Evolutionary conservation across 2,113 vertebrate genomes (phyloP).

Genomic region (Myanophis thanlyinensis): DNA sequence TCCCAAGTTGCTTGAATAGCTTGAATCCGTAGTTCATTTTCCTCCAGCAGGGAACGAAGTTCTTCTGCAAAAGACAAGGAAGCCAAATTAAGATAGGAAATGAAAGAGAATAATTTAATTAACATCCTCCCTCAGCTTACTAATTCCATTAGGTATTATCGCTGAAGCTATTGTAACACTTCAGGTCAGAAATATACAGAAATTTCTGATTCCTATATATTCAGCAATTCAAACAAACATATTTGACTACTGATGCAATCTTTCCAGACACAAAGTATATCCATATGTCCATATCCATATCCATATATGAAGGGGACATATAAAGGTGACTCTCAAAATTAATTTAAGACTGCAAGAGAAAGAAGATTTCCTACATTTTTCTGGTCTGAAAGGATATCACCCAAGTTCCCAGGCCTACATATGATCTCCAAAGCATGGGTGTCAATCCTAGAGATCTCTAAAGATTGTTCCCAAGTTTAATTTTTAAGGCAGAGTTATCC

Average conservation of each 20-base stretch:
- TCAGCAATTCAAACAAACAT: background rate
- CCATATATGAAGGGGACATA: background rate
- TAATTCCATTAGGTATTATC: background rate
- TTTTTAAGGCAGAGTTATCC: background rate
- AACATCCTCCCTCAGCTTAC: background rate
- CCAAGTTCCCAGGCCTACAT: background rate
- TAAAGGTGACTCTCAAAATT: background rate
- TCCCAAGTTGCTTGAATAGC: constrained; percentile 78
- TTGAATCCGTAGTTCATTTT: constrained; percentile 72
- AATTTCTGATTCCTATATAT: background rate
- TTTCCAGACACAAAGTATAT: background rate
- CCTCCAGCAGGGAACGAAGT: constrained; percentile 69
- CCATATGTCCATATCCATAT: too few species aligned
- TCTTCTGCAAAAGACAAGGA: constrained; percentile 65
- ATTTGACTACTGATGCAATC: background rate
- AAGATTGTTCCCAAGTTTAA: background rate
- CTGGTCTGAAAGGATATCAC: background rate
- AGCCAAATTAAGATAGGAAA: background rate
- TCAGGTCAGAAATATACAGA: background rate
- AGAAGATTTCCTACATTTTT: background rate
- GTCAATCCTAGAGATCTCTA: background rate
- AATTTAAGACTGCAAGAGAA: background rate
- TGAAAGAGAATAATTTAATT: background rate
- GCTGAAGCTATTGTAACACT: background rate
- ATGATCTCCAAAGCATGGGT: background rate